phyloP scores from a whole-genome alignment of 1,140 invertebrate species.

The Coptotermes formosanus region DNA sequence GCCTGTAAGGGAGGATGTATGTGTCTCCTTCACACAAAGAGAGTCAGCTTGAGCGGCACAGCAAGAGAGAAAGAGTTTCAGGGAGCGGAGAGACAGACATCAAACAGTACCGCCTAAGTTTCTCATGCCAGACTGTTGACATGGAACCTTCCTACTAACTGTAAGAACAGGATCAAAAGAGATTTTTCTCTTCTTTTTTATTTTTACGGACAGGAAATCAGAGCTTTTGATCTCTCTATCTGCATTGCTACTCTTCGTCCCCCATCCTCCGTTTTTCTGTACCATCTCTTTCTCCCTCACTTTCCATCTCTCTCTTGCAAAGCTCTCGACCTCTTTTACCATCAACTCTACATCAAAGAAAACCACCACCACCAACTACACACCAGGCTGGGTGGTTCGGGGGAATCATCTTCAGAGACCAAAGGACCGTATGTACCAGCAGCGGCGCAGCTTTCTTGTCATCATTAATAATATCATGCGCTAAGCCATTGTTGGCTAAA shows the following conservation, averaged over 20 bases:
- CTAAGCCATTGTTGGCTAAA: not conserved
- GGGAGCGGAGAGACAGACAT: constrained; percentile 4
- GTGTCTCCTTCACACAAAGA: not conserved
- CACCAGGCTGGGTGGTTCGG: constrained; percentile 1
- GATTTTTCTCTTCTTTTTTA: constrained; percentile 18
- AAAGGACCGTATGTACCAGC: not conserved
- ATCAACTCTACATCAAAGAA: constrained; percentile 26
- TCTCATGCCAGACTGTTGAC: constrained; percentile 23
- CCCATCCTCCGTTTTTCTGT: not conserved
- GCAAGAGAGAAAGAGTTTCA: constrained; percentile 6
- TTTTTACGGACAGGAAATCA: constrained; percentile 28
- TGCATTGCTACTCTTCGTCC: constrained; percentile 21
- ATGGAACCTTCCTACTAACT: constrained; percentile 20
- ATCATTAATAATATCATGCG: constrained; percentile 7
- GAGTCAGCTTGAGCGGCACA: not conserved
- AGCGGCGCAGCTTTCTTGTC: constrained; percentile 4
- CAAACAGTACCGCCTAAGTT: not conserved
- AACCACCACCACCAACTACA: constrained; percentile 25
- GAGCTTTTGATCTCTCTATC: constrained; percentile 29
- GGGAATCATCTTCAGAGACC: constrained; percentile 13
- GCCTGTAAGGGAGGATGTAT: not conserved
- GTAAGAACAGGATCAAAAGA: constrained; percentile 28
- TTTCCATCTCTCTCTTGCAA: constrained; percentile 10
- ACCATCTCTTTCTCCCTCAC: not conserved
- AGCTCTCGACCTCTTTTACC: not conserved